Percentiles rank a stretch among this genome's conserved stretches.
phyloP scores from a whole-genome alignment of 2,113 vertebrate species.

The Corvus hawaiiensis region DNA sequence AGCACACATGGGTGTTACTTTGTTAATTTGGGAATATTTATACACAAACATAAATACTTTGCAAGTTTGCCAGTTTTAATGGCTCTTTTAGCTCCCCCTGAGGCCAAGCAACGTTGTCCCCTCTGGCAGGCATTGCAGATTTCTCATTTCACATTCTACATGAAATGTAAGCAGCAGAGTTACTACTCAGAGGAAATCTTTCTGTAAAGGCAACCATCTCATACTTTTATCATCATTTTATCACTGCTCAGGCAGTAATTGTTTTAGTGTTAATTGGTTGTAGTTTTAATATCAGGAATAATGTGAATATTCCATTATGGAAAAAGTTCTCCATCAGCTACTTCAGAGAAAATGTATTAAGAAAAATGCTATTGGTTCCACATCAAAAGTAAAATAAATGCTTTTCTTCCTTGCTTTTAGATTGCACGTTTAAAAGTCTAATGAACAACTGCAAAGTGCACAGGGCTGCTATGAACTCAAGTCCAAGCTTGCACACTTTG shows the following conservation, averaged over 20 bases:
- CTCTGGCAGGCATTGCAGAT: background rate
- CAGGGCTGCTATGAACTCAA: background rate
- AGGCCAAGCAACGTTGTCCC: background rate
- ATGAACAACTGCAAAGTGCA: background rate
- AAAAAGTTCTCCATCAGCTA: background rate
- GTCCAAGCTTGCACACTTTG: background rate
- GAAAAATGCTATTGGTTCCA: background rate
- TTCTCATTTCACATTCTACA: background rate
- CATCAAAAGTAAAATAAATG: background rate
- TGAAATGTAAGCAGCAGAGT: background rate
- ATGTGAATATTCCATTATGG: background rate
- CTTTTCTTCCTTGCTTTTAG: background rate
- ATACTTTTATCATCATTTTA: background rate
- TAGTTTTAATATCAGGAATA: background rate
- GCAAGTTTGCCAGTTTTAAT: background rate
- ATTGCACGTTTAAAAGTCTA: background rate
- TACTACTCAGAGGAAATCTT: background rate
- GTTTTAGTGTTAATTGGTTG: background rate
- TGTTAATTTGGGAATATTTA: background rate
- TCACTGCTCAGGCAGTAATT: background rate
- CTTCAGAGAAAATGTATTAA: background rate
- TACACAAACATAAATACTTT: background rate
- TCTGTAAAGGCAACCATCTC: background rate
- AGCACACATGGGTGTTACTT: background rate
- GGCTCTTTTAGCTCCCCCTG: background rate